Percentiles rank a stretch among this genome's conserved stretches.
Conservation (phyloP, 2,888 invertebrate genomes). For the Mechanitis mazaeus region DNA sequence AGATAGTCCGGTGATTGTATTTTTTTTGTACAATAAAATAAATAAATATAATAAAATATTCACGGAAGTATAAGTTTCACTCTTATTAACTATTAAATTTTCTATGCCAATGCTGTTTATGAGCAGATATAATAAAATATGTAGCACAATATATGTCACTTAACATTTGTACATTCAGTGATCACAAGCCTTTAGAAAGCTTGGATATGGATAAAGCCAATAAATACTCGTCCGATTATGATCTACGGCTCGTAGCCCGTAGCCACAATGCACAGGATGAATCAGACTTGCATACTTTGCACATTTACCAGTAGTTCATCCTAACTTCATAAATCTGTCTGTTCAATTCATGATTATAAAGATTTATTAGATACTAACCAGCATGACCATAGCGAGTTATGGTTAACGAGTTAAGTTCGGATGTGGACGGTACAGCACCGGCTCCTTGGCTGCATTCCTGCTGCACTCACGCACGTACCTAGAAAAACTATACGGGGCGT, state of each 20-base stretch:
- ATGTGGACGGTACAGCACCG: conserved; percentile 16
- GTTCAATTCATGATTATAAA: conserved; percentile 35
- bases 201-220: too few relatives aligned
- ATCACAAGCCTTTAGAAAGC: conserved; percentile 60
- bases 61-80: too few relatives aligned
- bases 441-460: conserved; percentile 25
- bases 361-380: conserved; percentile 31
- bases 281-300: conserved; percentile 36
- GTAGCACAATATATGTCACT: conserved; percentile 51
- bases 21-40: too few relatives aligned
- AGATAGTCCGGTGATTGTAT: too few relatives aligned
- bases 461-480: conserved; percentile 27
- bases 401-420: conserved; percentile 6
- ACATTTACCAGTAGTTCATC: conserved; percentile 38
- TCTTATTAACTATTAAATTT: too few relatives aligned
- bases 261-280: conserved; percentile 51
- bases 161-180: conserved; percentile 54
- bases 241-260: conserved; percentile 75
- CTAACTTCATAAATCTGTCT: conserved; percentile 38
- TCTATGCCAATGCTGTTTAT: too few relatives aligned
- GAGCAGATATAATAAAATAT: conserved; percentile 32
- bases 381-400: conserved; percentile 1
- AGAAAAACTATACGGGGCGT: conserved; percentile 27
- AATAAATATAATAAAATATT: too few relatives aligned
- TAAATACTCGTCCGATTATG: conserved; percentile 74